A percentile compares a stretch with the other conserved stretches of the same genome.
phyloP scores from a whole-genome alignment of 2,797 vertebrate species.

The Mormyrops attenuatus region DNA sequence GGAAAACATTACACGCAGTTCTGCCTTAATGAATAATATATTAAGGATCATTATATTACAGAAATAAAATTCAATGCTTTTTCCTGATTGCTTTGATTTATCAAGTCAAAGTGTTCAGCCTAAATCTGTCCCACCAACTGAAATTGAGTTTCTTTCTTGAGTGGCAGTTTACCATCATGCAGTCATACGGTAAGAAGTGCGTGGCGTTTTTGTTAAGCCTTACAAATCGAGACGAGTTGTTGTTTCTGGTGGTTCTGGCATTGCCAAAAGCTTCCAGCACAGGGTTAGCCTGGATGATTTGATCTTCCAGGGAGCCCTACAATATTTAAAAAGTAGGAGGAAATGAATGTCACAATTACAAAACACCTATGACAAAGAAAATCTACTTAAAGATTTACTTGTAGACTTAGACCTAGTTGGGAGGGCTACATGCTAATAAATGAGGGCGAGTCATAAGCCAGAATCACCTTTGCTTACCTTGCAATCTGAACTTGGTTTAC shows the following conservation, averaged over 20 bases:
- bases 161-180: background rate
- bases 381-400: background rate
- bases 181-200: background rate
- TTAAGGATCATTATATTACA: background rate
- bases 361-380: background rate
- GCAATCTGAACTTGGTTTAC: slow-evolving; percentile 45
- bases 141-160: background rate
- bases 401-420: background rate
- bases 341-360: slow-evolving; percentile 1
- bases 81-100: background rate
- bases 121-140: background rate
- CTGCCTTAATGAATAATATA: background rate
- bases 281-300: slow-evolving; percentile 61
- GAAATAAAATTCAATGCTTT: background rate
- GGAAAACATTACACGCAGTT: background rate
- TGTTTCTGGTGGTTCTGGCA: slow-evolving; percentile 64
- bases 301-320: slow-evolving; percentile 56
- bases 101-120: background rate
- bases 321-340: background rate
- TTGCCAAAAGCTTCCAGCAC: slow-evolving; percentile 61
- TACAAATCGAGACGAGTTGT: slow-evolving; percentile 60
- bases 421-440: background rate
- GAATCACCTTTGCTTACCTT: slow-evolving; percentile 42
- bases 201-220: slow-evolving; percentile 26
- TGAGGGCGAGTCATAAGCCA: background rate